phyloP scores from a whole-genome alignment of 2,113 vertebrate species.

The Trichechus manatus region DNA sequence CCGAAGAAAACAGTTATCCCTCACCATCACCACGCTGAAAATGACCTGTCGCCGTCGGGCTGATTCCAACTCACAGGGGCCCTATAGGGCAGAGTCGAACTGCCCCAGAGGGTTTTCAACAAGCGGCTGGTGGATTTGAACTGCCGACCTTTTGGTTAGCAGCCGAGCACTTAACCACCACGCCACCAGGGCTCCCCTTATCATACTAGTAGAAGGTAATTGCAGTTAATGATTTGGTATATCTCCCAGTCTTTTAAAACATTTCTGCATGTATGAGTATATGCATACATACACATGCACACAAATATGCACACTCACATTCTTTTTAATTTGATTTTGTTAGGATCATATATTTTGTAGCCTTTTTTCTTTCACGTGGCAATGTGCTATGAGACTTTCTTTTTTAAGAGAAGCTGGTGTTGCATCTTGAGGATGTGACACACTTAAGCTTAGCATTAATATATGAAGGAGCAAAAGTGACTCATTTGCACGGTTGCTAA shows the following conservation, averaged over 20 bases:
- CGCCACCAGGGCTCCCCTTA: too few species aligned
- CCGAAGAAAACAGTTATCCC: background rate
- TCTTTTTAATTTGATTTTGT: conserved; percentile 8
- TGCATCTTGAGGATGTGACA: conserved; percentile 47
- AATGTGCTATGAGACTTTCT: conserved; percentile 23
- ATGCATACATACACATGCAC: background rate
- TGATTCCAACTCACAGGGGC: too few species aligned
- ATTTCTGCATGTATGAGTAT: background rate
- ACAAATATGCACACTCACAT: background rate
- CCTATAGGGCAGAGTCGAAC: too few species aligned
- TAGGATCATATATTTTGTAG: background rate
- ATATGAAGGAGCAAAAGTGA: conserved; percentile 49
- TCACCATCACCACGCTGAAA: background rate
- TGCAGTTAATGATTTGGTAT: conserved; percentile 1
- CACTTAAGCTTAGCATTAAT: conserved; percentile 36
- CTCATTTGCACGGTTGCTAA: background rate
- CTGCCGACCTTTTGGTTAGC: too few species aligned
- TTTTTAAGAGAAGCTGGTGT: conserved; percentile 63
- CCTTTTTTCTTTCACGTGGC: background rate
- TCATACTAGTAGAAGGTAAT: background rate
- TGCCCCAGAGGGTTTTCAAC: too few species aligned
- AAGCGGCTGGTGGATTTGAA: too few species aligned
- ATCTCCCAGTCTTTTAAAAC: background rate
- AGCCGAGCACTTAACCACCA: too few species aligned
- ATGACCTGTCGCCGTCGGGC: too few species aligned